Evolutionary conservation across 2,888 invertebrate species (phyloP), one percentile per base, ranked within the genome.

Genomic region (Boloria euphrosyne): DNA sequence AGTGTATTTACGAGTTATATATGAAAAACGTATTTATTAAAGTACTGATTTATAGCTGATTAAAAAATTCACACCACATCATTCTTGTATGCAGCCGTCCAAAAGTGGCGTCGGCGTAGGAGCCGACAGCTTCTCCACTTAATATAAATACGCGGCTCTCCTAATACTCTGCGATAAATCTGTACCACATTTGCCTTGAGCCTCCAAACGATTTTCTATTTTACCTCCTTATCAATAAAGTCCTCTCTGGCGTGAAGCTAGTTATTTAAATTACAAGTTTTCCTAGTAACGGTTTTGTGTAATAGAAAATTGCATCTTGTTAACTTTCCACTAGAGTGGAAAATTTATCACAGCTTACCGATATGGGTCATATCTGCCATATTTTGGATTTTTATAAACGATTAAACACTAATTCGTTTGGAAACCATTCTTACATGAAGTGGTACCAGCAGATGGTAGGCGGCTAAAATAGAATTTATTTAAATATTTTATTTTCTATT

Each of bases 91-190:
- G 82, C 76, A 81, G 77, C 90, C 88, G 74, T 90, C 89, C 91
- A 84, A 73, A 74, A 74, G 73, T 78, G 78, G 84, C 85, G 82
- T 85, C 86, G 80, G 89, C 87, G 90, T 90, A 87, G 89, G 90
- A 84, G 91, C 86, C 86, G 90, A 91, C 89, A 90, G 90, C 86
- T 87, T 78, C 84, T 82, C 90, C 88, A 90, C 91, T 90, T 90
- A 89, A 90, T 91, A 92, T 91, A 91, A 90, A 92, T 90, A 90
- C 86, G 84, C 83, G 82, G 85, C 86, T 86, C 76, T 75, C 80
- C 84, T 85, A 86, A 89, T 89, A 82, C 82, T 81, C 80, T 82
- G 83, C 84, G 82, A 87, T 90, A 90, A 89, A 89, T 89, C 84
- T 81, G 82, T 81, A 78, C 83, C 80, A 79, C 80, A 80, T 79